Evolutionary conservation across 2,113 vertebrate species (phyloP), one percentile per base, ranked within the genome.

Genomic region (Monopterus albus): DNA sequence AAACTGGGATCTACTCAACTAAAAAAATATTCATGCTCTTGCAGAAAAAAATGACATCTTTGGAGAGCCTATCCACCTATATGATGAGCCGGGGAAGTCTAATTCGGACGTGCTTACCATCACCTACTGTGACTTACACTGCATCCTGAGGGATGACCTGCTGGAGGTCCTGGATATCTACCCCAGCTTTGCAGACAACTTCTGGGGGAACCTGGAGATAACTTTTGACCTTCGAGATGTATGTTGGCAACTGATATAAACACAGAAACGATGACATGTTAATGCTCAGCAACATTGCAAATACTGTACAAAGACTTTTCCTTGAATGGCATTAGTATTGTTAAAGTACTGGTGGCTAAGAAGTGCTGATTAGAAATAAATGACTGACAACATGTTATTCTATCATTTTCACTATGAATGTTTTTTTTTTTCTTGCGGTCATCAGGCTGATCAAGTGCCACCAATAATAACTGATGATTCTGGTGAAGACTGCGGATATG

Each of bases 171-270:
- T 99, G 66, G 96, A 98, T 78, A 93, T 98, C 89, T 99, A 98
- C 73, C 97, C 98, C 1, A 87, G 89, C 55, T 99, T 98, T 75
- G 96, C 96, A 1, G 94, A 96, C 89, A 94, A 93, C 77, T 98
- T 99, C 91, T 99, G 97, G 97, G 95, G 92, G 82, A 98, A 98
- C 87, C 82, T 99, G 67, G 96, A 98, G 78, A 95, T 99, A 90
- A 97, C 96, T 2, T 97, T 95, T 87, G 95, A 98, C 89, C 91
- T 99, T 13, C 91, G 96, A 94, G 96, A 98, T 40, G 96, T 98
- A 92, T 90, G 95, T 91, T 75, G n/a, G 47, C 42, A 20, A 8
- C 18, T 7, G 3, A 3, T 66, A 3, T 25, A 9, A 10, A 31
- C 4, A 33, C n/a, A 36, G n/a, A 8, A 25, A 20, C 11, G 14